Conservation (phyloP, 2,797 vertebrate genomes). For the Tauraco hartlaubi region DNA sequence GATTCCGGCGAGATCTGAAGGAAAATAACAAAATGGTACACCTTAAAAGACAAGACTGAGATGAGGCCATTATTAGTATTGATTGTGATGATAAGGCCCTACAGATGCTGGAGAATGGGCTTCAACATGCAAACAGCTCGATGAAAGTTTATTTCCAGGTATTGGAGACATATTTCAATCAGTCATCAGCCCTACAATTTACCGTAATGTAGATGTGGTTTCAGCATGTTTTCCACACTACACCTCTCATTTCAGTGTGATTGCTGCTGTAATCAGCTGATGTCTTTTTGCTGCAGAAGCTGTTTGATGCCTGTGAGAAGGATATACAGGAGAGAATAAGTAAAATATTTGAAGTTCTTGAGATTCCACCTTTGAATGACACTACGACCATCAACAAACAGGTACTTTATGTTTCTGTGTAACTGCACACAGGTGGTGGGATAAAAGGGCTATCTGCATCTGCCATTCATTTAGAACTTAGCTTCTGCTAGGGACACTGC, state of each 20-base stretch:
- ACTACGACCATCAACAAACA: not conserved
- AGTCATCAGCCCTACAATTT: not conserved
- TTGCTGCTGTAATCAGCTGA: not conserved
- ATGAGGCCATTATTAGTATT: not conserved
- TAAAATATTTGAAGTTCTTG: not conserved
- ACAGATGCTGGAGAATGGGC: not conserved
- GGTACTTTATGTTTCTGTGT: not conserved
- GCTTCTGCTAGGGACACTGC: not conserved
- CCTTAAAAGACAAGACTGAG: not conserved
- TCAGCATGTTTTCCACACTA: not conserved
- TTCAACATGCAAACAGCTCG: not conserved
- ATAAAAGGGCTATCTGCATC: not conserved
- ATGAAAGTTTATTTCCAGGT: not conserved
- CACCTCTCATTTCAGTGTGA: not conserved
- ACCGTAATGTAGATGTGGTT: not conserved
- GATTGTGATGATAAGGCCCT: not conserved
- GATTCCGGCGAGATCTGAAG: not conserved
- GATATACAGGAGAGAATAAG: not conserved
- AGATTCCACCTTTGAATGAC: rapidly evolving
- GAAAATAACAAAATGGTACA: not conserved
- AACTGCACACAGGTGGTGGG: not conserved
- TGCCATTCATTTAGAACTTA: not conserved
- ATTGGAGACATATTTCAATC: not conserved
- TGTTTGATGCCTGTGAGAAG: slow-evolving; percentile 12
- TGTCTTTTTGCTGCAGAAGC: not conserved